Percentiles rank a stretch among this genome's conserved stretches.
Conservation (phyloP, 2,113 vertebrate genomes). For the Pangasianodon hypophthalmus region DNA sequence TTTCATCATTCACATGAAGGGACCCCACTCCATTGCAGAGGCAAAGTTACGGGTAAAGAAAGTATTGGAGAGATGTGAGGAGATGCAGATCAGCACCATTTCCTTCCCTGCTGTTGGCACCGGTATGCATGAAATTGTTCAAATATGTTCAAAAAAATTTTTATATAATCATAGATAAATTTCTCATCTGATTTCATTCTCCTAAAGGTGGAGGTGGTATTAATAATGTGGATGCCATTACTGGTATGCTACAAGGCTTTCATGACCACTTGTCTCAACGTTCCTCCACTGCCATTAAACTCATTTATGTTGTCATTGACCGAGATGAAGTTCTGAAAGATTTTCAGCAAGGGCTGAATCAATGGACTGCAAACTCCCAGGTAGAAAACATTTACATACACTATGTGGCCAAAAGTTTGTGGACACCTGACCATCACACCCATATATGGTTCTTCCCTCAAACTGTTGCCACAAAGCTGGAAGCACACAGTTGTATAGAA, state of each 20-base stretch:
- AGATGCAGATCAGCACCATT: slow-evolving; percentile 60
- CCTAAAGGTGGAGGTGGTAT: slow-evolving; percentile 59
- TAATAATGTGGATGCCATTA: slow-evolving; percentile 36
- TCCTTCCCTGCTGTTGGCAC: slow-evolving; percentile 68
- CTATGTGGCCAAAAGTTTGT: not conserved
- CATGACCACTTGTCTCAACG: slow-evolving; percentile 55
- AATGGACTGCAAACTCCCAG: slow-evolving; percentile 45
- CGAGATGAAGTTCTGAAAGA: slow-evolving; percentile 47
- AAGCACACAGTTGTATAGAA: no score
- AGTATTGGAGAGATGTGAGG: slow-evolving; percentile 64
- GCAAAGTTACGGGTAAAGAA: slow-evolving; percentile 52
- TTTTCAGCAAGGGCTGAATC: slow-evolving; percentile 51
- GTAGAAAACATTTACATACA: slow-evolving; percentile 33
- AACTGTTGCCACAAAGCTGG: no score
- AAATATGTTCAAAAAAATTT: no score
- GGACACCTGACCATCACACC: not conserved
- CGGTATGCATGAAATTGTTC: slow-evolving; percentile 40
- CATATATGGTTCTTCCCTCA: not conserved
- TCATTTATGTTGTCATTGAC: slow-evolving; percentile 57
- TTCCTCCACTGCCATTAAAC: slow-evolving; percentile 45
- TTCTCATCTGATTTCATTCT: not conserved
- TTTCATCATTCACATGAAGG: slow-evolving; percentile 65
- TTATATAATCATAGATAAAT: not conserved
- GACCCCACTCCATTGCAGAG: slow-evolving; percentile 48
- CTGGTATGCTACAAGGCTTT: slow-evolving; percentile 60